These are phyloP conservation scores for Archilochus colubris DNA, from an alignment of 2,113 vertebrate genomes.

Conservation along the genomic window DNA sequence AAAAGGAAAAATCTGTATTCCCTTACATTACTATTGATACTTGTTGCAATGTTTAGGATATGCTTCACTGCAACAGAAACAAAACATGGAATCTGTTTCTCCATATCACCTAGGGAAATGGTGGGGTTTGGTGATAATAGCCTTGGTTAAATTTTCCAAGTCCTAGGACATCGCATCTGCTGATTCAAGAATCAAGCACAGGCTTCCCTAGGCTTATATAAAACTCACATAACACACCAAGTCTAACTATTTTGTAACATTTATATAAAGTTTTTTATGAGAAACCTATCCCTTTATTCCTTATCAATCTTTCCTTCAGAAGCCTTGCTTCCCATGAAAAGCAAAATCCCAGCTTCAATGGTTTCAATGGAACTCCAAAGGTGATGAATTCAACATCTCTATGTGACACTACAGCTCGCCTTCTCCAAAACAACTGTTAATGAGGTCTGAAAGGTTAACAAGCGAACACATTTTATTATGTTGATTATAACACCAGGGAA, in stretches of 20 bases:
- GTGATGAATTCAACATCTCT: not conserved
- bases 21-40: not conserved
- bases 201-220: not conserved
- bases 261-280: not conserved
- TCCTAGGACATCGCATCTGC: not conserved
- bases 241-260: not conserved
- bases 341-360: not conserved
- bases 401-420: not conserved
- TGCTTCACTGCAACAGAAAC: not conserved
- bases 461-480: not conserved
- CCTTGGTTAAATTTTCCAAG: not conserved
- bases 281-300: not conserved
- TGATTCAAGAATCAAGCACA: not conserved
- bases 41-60: not conserved
- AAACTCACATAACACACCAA: not conserved
- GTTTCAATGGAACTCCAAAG: not conserved
- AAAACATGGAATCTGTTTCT: not conserved
- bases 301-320: not conserved
- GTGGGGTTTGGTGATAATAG: not conserved
- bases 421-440: not conserved
- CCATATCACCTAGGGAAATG: not conserved
- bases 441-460: not conserved
- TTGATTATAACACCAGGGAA: not conserved
- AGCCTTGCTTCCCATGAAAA: not conserved
- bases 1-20: not conserved